Evolutionary conservation across 2,797 vertebrate species (phyloP), one percentile per base, ranked within the genome.

Genomic region (Sebastes trivittatus): DNA sequence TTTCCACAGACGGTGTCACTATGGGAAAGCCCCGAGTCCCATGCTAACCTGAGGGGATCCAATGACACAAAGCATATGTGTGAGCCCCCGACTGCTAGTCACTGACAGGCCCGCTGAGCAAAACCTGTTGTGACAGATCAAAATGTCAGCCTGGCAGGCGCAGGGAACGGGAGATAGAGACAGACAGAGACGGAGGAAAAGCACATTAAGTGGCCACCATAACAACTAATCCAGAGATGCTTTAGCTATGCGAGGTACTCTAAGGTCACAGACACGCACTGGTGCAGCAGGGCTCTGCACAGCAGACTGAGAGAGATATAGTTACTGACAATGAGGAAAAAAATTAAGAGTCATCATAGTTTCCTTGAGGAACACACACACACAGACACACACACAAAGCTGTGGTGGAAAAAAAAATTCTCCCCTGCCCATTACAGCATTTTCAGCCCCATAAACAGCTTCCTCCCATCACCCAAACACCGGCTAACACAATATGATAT

Each of bases 61-160:
- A 34, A 25, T 84, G 92, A 88, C 89, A 92, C 72, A 78, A 83
- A 92, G 80, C 90, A 87, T 90, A 95, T 88, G 92, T 90, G 88
- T 83, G 82, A 90, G 85, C 78, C 86, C 66, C 83, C 62, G 11
- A 81, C 80, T 68, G 81, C 82, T 79, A 52, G 54, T 85, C 71
- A 56, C 59, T 89, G 88, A 91, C 88, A 86, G 80, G 73, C 86
- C 67, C 11, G 29, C 81, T 85, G 92, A 88, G 89, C 83, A 78
- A 81, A 91, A 89, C 80, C 83, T 91, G 91, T 87, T 92, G 85
- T 92, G 92, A 91, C 90, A 91, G 77, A 92, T 90, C 88, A 86
- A 89, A 92, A 90, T 87, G 90, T 89, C 87, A 91, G 87, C 66
- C 78, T 82, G 69, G 71, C 82, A 86, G 79, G 78, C 25, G 14